phyloP scores from a whole-genome alignment of 2,888 invertebrate genomes.

The Andricus quercusramuli region DNA sequence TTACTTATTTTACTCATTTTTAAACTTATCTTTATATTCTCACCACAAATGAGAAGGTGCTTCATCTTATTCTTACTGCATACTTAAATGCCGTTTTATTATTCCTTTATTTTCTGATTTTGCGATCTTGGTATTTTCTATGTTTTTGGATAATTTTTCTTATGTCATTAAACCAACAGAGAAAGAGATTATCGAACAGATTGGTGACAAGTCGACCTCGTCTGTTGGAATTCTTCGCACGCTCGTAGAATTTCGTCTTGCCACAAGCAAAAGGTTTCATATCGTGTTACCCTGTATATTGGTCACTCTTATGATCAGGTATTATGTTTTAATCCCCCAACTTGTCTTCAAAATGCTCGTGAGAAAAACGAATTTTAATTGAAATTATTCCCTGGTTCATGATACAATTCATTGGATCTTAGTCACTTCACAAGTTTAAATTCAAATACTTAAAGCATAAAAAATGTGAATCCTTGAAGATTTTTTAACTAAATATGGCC shows the following conservation, averaged over 20 bases:
- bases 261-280: slow-evolving; percentile 39
- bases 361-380: slow-evolving; percentile 23
- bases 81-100: background rate
- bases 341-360: slow-evolving; percentile 35
- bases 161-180: background rate
- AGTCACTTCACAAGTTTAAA: too few species aligned
- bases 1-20: slow-evolving; percentile 2
- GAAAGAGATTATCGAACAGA: background rate
- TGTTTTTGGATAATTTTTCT: background rate
- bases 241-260: slow-evolving; percentile 40
- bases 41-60: background rate
- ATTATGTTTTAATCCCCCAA: slow-evolving; percentile 30
- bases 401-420: too few species aligned
- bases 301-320: slow-evolving; percentile 35
- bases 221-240: slow-evolving; percentile 38
- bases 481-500: too few species aligned
- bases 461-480: too few species aligned
- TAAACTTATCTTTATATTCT: background rate
- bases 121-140: background rate
- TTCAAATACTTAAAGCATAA: too few species aligned
- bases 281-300: slow-evolving; percentile 36
- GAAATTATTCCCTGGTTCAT: background rate
- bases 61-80: background rate
- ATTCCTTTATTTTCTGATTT: slow-evolving; percentile 5
- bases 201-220: slow-evolving; percentile 29